A percentile compares a stretch with the other conserved stretches of the same genome.
Conservation (phyloP, 2,113 vertebrate genomes). For the Cichladusa arquata region DNA sequence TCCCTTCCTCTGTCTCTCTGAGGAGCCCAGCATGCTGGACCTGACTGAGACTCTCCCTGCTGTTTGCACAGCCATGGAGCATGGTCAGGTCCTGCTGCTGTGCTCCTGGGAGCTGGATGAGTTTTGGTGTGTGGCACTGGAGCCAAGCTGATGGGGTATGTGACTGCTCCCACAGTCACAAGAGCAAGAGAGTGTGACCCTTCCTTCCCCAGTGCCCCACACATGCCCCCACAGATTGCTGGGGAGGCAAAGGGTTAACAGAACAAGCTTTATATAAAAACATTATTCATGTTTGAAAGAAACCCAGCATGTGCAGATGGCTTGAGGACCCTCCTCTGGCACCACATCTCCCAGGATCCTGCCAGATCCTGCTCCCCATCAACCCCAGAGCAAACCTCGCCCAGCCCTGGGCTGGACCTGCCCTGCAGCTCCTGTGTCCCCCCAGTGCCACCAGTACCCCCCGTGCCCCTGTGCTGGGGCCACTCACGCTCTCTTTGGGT, state of each 20-base stretch:
- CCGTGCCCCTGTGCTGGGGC: neutral
- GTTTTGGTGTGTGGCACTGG: neutral
- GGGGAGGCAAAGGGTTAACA: conserved; percentile 42
- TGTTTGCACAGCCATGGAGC: accelerated
- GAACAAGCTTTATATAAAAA: neutral
- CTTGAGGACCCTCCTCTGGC: conserved; percentile 44
- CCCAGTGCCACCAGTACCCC: accelerated
- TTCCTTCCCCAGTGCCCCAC: accelerated
- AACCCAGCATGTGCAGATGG: conserved; percentile 44
- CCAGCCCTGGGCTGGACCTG: neutral
- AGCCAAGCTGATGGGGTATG: no score
- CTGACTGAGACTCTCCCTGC: neutral
- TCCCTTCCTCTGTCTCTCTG: accelerated
- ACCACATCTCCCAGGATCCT: neutral
- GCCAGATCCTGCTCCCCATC: conserved; percentile 11
- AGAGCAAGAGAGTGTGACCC: accelerated
- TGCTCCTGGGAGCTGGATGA: neutral
- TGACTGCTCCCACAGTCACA: neutral
- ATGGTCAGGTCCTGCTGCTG: accelerated
- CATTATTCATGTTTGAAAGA: neutral
- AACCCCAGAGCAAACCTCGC: accelerated
- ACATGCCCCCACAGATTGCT: neutral
- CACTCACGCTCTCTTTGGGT: conserved; percentile 87
- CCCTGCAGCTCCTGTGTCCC: neutral
- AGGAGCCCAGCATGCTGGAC: neutral